Evolutionary conservation across 2,797 vertebrate species (phyloP), one percentile per base, ranked within the genome.

Genomic region (Darevskia nairensis): DNA sequence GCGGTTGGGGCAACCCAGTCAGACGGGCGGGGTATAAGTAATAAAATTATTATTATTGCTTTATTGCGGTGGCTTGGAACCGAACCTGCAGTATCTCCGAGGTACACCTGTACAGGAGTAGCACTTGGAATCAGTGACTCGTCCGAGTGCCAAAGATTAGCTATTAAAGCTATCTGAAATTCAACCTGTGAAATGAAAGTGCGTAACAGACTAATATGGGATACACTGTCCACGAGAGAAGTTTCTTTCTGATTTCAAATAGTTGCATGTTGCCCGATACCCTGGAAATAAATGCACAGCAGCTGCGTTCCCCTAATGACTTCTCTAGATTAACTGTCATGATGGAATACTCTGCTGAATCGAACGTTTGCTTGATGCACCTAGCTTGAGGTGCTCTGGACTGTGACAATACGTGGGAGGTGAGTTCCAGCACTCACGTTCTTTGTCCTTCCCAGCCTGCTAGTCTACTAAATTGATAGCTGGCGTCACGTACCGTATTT

Each of bases 221-320:
- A 80, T 29, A 64, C 61, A 17, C 21, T 83, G 9, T 11, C 11
- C 46, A 81, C 0, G 0, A n/a, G 21, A 46, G n/a, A 66, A 69
- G 71, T 46, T 75, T 64, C 55, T 85, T 90, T 66, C 29, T 3
- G 78, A 86, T 41, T n/a, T 29, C 35, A 75, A 21, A 74, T 77
- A 89, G 8, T 10, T 59, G 68, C 2, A 1, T 6, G n/a, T 64
- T 76, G 8, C 10, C n/a, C 80, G 68, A 64, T 27, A 35, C 19
- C 29, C 59, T 50, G 35, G 61, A 76, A 29, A 59, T 41, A 82
- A 82, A 29, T 11, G 44, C 23, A 66, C 39, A 59, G 23, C n/a
- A 21, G 19, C 55, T 61, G n/a, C 4, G 6, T 41, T 66, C 39
- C n/a, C 23, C 23, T 41, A 81, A 41, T 27, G 80, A 23, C 35